Conservation (phyloP, 2,113 vertebrate genomes). For the Pteruthius melanotis region DNA sequence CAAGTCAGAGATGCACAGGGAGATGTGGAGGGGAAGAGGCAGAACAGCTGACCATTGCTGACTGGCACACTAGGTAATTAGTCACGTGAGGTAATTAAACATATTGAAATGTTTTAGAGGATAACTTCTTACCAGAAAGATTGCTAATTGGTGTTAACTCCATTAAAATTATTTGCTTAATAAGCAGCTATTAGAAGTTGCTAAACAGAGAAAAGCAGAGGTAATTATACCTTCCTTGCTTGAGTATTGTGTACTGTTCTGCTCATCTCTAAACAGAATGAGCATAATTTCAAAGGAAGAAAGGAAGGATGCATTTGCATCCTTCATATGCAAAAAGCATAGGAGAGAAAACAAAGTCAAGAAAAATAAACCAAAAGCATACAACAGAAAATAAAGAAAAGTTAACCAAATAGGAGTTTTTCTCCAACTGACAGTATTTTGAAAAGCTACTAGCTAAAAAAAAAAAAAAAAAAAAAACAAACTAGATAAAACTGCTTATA, state of each 20-base stretch:
- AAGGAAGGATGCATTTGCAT: no score
- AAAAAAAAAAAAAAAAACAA: not conserved
- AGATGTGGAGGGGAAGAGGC: not conserved
- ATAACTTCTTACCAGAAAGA: not conserved
- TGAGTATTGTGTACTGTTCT: not conserved
- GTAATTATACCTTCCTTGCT: not conserved
- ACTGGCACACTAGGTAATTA: not conserved
- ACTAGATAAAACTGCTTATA: not conserved
- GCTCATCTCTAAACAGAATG: not conserved
- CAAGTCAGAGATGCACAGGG: not conserved
- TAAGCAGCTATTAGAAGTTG: not conserved
- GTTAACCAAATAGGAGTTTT: not conserved
- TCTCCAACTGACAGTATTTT: not conserved
- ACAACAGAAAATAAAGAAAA: not conserved
- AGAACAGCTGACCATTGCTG: not conserved
- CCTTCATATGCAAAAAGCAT: not conserved
- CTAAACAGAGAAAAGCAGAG: not conserved
- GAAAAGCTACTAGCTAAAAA: not conserved
- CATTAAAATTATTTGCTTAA: conserved; percentile 26
- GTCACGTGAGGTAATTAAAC: not conserved
- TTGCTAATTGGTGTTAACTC: not conserved
- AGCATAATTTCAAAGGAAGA: not conserved
- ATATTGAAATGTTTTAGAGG: not conserved
- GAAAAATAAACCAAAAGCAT: not conserved
- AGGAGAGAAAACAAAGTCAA: not conserved